Conservation (phyloP, 1,140 invertebrate species). For the Scaptomyza hsui region DNA sequence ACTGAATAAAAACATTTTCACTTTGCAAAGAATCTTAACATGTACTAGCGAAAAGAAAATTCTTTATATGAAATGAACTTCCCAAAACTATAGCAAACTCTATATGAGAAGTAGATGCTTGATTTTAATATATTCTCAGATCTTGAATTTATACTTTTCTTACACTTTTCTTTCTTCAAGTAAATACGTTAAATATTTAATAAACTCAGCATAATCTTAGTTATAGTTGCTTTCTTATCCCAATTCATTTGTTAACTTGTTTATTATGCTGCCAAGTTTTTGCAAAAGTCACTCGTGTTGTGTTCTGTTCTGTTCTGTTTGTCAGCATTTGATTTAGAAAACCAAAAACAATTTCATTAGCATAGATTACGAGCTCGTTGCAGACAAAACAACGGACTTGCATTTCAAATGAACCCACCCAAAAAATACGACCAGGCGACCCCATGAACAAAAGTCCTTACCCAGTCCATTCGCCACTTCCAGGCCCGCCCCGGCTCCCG, state of each 20-base stretch:
- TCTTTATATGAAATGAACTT: too few relatives aligned
- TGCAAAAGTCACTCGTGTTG: conserved; percentile 9
- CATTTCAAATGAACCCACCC: conserved; percentile 69
- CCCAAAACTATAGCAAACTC: too few relatives aligned
- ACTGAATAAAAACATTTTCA: neutral
- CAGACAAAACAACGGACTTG: conserved; percentile 73
- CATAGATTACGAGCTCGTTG: conserved; percentile 76
- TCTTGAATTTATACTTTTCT: neutral
- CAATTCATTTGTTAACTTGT: conserved; percentile 1
- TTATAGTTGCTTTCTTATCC: neutral
- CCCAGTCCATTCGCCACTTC: too few relatives aligned
- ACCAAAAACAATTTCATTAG: conserved; percentile 78
- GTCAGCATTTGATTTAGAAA: conserved; percentile 68
- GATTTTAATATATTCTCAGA: too few relatives aligned
- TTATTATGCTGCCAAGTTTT: neutral
- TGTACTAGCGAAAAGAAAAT: too few relatives aligned
- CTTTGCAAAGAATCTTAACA: too few relatives aligned
- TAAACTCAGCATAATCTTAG: neutral
- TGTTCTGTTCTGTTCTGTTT: conserved; percentile 33
- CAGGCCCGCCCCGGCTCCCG: neutral
- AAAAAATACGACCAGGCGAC: conserved; percentile 30
- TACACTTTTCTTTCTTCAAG: too few relatives aligned
- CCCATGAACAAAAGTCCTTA: neutral
- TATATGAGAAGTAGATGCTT: too few relatives aligned
- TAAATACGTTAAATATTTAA: neutral